Conservation (phyloP, 2,113 vertebrate genomes). For the Hippocampus zosterae region DNA sequence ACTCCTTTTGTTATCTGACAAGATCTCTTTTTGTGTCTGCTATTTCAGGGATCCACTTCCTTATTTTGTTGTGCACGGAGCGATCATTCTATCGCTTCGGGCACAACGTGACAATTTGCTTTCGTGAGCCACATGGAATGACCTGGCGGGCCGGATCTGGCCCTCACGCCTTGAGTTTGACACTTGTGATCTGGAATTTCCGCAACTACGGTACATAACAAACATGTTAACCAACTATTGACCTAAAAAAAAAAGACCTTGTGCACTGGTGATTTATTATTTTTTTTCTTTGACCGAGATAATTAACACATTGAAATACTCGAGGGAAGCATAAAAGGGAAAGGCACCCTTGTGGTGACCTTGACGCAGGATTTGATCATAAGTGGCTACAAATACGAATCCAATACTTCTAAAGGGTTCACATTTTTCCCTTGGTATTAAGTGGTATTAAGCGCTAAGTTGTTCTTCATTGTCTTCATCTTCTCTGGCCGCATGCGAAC, state of each 20-base stretch:
- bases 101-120: too few species aligned
- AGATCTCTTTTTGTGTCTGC: too few species aligned
- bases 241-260: neutral
- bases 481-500: slow-evolving; percentile 7
- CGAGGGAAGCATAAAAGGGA: slow-evolving; percentile 11
- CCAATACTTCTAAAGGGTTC: neutral
- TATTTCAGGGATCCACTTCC: too few species aligned
- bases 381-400: neutral
- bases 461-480: slow-evolving; percentile 6
- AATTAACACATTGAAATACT: neutral
- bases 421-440: neutral
- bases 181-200: too few species aligned
- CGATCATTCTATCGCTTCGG: too few species aligned
- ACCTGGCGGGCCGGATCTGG: too few species aligned
- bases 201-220: neutral
- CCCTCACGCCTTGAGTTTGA: too few species aligned
- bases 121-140: too few species aligned
- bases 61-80: too few species aligned
- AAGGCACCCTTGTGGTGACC: slow-evolving; percentile 26
- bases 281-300: neutral
- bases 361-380: slow-evolving; percentile 25
- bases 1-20: too few species aligned
- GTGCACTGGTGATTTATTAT: too few species aligned
- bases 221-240: neutral
- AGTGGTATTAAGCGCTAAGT: neutral